phyloP scores from a whole-genome alignment of 2,797 vertebrate species.

The Enteromius paludinosus region DNA sequence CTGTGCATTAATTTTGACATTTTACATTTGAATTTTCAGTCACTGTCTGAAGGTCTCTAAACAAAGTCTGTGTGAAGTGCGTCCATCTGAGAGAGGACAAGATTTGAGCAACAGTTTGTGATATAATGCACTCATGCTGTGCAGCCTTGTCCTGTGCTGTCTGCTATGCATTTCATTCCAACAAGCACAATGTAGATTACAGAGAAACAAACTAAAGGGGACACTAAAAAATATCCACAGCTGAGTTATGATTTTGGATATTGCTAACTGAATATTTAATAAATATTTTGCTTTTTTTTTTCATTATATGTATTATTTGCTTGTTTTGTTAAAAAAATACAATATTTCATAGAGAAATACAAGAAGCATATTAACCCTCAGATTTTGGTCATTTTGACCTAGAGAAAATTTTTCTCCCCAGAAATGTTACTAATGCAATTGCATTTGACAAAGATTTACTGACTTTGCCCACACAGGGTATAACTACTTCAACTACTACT shows the following conservation, averaged over 20 bases:
- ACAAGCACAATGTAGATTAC: conserved; percentile 16
- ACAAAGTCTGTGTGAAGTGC: conserved; percentile 6
- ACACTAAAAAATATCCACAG: background rate
- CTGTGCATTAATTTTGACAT: conserved; percentile 6
- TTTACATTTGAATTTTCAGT: background rate
- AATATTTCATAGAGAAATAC: background rate
- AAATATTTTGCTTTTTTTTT: too few species aligned
- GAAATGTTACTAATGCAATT: background rate
- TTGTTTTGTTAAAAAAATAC: background rate
- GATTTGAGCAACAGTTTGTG: conserved; percentile 33
- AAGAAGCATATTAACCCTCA: background rate
- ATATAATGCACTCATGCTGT: conserved; percentile 17
- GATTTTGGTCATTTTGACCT: background rate
- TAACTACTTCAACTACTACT: background rate
- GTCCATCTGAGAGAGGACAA: conserved; percentile 10
- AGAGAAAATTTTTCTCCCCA: too few species aligned
- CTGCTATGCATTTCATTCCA: conserved; percentile 24
- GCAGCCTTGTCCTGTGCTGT: background rate
- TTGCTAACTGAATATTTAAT: too few species aligned
- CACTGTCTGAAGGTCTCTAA: background rate
- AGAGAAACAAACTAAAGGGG: background rate
- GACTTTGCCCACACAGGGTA: background rate
- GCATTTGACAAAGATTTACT: background rate
- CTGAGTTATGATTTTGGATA: background rate
- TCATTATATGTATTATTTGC: too few species aligned